Percentiles rank a stretch among this genome's conserved stretches.
Conservation (phyloP, 2,797 vertebrate genomes). For the Microctenopoma stevenorrisi region DNA sequence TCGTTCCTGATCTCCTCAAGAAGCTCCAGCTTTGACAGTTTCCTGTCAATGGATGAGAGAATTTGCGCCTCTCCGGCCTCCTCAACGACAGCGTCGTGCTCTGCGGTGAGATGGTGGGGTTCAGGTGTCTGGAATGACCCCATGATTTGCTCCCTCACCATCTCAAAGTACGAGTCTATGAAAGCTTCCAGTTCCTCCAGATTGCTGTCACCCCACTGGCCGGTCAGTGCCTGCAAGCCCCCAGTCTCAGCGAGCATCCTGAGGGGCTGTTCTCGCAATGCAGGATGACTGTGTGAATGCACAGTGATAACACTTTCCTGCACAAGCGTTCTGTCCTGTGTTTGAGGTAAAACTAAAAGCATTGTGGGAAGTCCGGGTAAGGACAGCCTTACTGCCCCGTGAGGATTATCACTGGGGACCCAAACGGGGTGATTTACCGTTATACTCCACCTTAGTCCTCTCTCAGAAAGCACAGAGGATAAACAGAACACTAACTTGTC, state of each 20-base stretch:
- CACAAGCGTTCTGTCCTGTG: not conserved
- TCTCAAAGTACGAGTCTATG: constrained; percentile 78
- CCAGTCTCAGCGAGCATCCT: constrained; percentile 46
- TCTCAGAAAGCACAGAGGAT: constrained; percentile 11
- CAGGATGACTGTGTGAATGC: constrained; percentile 41
- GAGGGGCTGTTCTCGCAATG: constrained; percentile 49
- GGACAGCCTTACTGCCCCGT: not conserved
- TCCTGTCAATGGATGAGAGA: constrained; percentile 71
- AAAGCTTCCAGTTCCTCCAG: constrained; percentile 81
- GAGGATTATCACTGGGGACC: constrained; percentile 8
- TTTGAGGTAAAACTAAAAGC: constrained; percentile 39
- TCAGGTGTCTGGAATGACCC: constrained; percentile 35
- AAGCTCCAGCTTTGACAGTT: constrained; percentile 77
- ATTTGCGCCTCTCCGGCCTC: constrained; percentile 32
- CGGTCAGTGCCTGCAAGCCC: constrained; percentile 64
- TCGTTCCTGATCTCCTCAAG: constrained; percentile 76
- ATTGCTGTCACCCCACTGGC: constrained; percentile 72
- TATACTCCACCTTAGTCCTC: constrained; percentile 27
- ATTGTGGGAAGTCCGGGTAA: constrained; percentile 12
- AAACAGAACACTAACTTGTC: constrained; percentile 26
- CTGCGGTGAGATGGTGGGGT: not conserved
- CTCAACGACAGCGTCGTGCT: not conserved
- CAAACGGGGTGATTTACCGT: constrained; percentile 37
- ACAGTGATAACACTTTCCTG: constrained; percentile 16
- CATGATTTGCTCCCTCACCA: constrained; percentile 68